Evolutionary conservation across 1,140 invertebrate species (phyloP), one percentile per base, ranked within the genome.

Genomic region (Tenebrio molitor): DNA sequence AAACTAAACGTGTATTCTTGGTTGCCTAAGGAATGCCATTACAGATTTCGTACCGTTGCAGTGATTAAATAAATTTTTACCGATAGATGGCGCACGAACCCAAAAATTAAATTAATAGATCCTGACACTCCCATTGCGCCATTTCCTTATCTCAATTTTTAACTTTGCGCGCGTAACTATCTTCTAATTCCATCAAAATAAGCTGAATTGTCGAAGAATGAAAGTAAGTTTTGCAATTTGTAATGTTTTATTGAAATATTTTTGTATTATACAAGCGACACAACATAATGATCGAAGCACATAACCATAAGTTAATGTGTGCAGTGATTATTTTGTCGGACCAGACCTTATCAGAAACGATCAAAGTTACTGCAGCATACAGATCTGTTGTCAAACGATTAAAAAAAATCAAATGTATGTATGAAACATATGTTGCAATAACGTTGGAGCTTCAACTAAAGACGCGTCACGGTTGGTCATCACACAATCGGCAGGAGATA

Each of bases 181-280:
- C n/a, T n/a, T n/a, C n/a, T n/a, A n/a, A n/a, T n/a, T n/a, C n/a
- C n/a, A n/a, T n/a, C n/a, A n/a, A n/a, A n/a, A n/a, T n/a, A n/a
- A n/a, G n/a, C n/a, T n/a, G n/a, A n/a, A n/a, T n/a, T 29, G 25
- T 8, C 3, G 25, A 4, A 4, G 8, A 41, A n/a, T 41, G 2
- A 41, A 41, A 41, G 36, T 4, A 2, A 41, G 12, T 41, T 4
- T 41, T 41, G 8, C 25, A 29, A 39, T 58, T 58, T 58, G 23
- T 58, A 58, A 58, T 58, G 19, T 58, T 79, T 77, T 78, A 76
- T 78, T 78, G 71, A 79, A 80, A 75, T 77, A 74, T 76, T 79
- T 71, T 58, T 72, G 72, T 77, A 71, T 78, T 65, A 72, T 80
- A 80, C 78, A 80, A 80, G 78, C 78, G 73, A 80, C 78, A 80